These are phyloP conservation scores for Pardalotus punctatus DNA, from an alignment of 2,113 vertebrate genomes.

Conservation along the genomic window DNA sequence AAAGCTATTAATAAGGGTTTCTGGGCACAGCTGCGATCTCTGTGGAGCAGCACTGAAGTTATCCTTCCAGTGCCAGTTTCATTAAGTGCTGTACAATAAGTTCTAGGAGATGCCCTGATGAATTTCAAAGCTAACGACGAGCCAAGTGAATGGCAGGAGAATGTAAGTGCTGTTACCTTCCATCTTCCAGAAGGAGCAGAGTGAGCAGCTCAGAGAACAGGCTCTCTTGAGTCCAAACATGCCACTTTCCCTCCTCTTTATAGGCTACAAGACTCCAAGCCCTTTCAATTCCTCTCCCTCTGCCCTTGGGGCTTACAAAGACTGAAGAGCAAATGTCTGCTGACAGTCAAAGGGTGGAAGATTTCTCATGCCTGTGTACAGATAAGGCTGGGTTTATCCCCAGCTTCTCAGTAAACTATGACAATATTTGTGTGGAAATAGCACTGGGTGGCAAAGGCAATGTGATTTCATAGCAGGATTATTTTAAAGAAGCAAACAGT, in stretches of 20 bases:
- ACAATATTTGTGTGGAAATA: not conserved
- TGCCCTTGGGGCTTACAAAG: not conserved
- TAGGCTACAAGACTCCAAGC: not conserved
- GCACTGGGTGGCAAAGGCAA: not conserved
- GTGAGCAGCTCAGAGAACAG: not conserved
- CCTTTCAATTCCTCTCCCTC: not conserved
- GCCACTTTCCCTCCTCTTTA: not conserved
- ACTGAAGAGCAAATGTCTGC: not conserved
- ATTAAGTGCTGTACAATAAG: not conserved
- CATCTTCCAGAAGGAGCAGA: not conserved
- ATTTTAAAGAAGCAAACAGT: not conserved
- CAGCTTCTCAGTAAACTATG: not conserved
- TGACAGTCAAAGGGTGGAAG: not conserved
- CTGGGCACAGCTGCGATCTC: not conserved
- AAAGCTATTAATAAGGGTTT: not conserved
- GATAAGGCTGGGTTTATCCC: not conserved
- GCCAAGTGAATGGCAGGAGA: not conserved
- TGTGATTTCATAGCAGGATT: not conserved
- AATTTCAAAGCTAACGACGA: rapidly evolving
- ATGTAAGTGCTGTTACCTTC: not conserved
- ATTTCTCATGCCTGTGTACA: not conserved
- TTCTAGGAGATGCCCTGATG: not conserved
- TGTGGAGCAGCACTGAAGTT: not conserved
- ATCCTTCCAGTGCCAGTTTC: not conserved
- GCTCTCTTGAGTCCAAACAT: not conserved